These are phyloP conservation scores for Fukomys damarensis DNA, from an alignment of 2,113 vertebrate genomes.

Conservation along the genomic window DNA sequence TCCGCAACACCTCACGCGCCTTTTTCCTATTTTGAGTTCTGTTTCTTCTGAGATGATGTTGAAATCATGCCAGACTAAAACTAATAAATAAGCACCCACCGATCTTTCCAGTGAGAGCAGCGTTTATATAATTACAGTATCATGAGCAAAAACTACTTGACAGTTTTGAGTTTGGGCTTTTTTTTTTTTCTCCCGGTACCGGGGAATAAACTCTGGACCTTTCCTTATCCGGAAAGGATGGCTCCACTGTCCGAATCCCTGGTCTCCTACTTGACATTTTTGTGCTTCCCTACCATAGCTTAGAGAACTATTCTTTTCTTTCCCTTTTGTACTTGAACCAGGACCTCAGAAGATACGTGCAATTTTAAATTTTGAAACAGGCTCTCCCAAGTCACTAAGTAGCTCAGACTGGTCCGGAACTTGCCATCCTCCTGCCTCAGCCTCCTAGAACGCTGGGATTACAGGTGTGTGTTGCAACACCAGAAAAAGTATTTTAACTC, in stretches of 20 bases:
- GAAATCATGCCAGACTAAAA: background rate
- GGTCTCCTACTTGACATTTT: background rate
- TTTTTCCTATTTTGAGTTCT: background rate
- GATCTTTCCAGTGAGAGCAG: background rate
- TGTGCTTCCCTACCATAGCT: background rate
- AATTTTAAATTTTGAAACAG: background rate
- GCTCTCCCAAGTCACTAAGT: background rate
- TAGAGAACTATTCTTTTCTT: background rate
- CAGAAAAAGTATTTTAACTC: background rate
- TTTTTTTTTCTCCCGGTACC: no score
- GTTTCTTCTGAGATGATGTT: background rate
- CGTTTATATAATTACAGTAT: background rate
- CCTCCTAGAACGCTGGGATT: background rate
- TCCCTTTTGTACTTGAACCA: background rate
- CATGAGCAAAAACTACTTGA: background rate
- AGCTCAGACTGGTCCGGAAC: background rate
- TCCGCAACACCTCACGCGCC: no score
- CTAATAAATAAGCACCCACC: background rate
- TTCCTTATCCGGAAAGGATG: no score
- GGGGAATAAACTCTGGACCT: no score
- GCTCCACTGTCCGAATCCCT: no score
- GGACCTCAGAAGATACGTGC: background rate
- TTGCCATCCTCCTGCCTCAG: background rate
- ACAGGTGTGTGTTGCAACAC: background rate
- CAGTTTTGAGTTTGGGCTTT: background rate